These are phyloP conservation scores for Allophyes oxyacanthae DNA, from an alignment of 2,888 invertebrate species.

Conservation along the genomic window DNA sequence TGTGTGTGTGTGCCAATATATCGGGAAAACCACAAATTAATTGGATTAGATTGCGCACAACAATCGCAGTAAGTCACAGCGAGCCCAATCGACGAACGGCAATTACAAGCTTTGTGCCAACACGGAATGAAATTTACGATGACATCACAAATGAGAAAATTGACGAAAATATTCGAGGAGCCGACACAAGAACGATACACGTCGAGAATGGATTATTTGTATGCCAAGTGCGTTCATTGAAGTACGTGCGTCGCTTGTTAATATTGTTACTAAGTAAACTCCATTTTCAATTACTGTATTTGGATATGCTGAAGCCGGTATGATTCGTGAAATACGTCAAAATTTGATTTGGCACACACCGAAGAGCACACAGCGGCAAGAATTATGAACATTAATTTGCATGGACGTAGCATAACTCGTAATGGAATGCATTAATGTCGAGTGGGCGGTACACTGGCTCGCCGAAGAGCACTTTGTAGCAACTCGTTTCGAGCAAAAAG, in stretches of 20 bases:
- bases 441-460: slow-evolving; percentile 64
- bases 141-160: slow-evolving; percentile 65
- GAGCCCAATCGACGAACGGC: slow-evolving; percentile 47
- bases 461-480: slow-evolving; percentile 69
- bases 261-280: slow-evolving; percentile 79
- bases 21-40: slow-evolving; percentile 45
- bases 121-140: slow-evolving; percentile 56
- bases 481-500: slow-evolving; percentile 69
- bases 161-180: slow-evolving; percentile 66
- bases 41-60: slow-evolving; percentile 51
- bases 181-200: slow-evolving; percentile 71
- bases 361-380: slow-evolving; percentile 61
- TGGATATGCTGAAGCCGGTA: slow-evolving; percentile 63
- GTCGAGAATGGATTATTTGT: slow-evolving; percentile 74
- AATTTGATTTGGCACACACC: slow-evolving; percentile 58
- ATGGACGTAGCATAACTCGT: slow-evolving; percentile 71
- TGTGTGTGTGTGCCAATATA: slow-evolving; percentile 31
- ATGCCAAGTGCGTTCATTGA: slow-evolving; percentile 78
- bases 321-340: slow-evolving; percentile 66
- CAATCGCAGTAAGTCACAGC: slow-evolving; percentile 52
- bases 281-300: slow-evolving; percentile 81
- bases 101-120: slow-evolving; percentile 40
- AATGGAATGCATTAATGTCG: slow-evolving; percentile 79
- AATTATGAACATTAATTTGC: slow-evolving; percentile 72
- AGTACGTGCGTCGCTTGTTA: slow-evolving; percentile 78